These are phyloP conservation scores for Plectrocnemia conspersa DNA, from an alignment of 1,140 invertebrate species.

Conservation along the genomic window DNA sequence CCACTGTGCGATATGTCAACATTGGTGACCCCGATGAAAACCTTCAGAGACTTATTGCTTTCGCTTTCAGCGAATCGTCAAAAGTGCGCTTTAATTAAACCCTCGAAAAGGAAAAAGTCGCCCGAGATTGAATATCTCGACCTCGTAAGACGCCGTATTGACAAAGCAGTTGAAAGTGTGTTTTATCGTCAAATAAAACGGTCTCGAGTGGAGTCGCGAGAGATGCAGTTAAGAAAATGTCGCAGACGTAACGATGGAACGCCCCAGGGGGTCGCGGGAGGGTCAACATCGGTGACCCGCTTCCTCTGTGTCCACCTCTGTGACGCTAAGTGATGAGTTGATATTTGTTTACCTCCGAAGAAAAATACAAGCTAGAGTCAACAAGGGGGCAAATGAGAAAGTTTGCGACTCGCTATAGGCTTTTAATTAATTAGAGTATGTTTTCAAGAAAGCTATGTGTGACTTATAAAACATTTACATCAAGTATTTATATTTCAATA, in stretches of 20 bases:
- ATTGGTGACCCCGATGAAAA: too few species aligned
- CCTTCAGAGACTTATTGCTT: too few species aligned
- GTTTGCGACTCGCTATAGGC: too few species aligned
- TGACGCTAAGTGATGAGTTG: conserved; percentile 33
- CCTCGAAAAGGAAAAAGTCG: too few species aligned
- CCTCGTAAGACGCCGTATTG: background rate
- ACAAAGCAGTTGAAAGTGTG: conserved; percentile 3
- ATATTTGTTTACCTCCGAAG: conserved; percentile 35
- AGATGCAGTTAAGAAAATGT: conserved; percentile 12
- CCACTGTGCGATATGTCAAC: too few species aligned
- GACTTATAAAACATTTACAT: too few species aligned
- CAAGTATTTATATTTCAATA: too few species aligned
- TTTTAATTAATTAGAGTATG: too few species aligned
- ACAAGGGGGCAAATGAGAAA: conserved; percentile 17
- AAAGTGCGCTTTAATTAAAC: too few species aligned
- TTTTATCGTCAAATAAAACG: conserved; percentile 14
- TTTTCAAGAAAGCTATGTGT: too few species aligned
- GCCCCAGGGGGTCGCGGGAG: conserved; percentile 10
- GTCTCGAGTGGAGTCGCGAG: background rate
- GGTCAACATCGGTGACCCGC: conserved; percentile 28
- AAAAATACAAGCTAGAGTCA: conserved; percentile 29
- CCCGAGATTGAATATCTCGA: too few species aligned
- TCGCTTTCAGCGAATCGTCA: too few species aligned
- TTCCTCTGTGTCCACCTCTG: conserved; percentile 17
- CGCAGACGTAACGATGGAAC: conserved; percentile 4